These are phyloP conservation scores for Aplysia californica DNA, from an alignment of 1,140 invertebrate genomes.

Conservation along the genomic window DNA sequence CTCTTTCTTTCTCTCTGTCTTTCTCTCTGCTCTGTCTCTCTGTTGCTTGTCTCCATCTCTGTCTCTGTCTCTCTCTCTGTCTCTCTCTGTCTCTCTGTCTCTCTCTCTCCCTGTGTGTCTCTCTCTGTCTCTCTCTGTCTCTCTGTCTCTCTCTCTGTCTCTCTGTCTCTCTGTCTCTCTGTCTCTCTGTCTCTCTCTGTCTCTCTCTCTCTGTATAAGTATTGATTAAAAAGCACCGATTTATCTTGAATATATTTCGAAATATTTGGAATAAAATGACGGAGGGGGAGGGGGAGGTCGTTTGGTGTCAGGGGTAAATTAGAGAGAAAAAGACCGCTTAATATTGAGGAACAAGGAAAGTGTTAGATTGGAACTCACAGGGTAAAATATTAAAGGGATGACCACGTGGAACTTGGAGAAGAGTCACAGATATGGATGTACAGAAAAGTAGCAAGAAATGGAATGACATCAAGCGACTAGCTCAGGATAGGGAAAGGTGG, in stretches of 20 bases:
- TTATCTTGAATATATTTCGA: neutral
- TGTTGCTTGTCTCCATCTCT: too few relatives aligned
- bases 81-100: neutral
- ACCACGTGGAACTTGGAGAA: too few relatives aligned
- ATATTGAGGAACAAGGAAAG: too few relatives aligned
- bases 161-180: neutral
- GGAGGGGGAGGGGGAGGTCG: neutral
- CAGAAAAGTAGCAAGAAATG: too few relatives aligned
- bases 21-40: too few relatives aligned
- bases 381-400: too few relatives aligned
- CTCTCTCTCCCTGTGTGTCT: too few relatives aligned
- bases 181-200: conserved; percentile 1
- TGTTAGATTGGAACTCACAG: too few relatives aligned
- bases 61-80: neutral
- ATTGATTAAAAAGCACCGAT: neutral
- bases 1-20: neutral
- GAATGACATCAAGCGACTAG: too few relatives aligned
- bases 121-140: neutral
- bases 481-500: too few relatives aligned
- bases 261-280: neutral
- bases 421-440: too few relatives aligned
- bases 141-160: neutral
- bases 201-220: neutral
- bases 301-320: neutral
- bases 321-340: too few relatives aligned